phyloP scores from a whole-genome alignment of 2,113 vertebrate genomes.

The Pseudolaguvia tuberculata region DNA sequence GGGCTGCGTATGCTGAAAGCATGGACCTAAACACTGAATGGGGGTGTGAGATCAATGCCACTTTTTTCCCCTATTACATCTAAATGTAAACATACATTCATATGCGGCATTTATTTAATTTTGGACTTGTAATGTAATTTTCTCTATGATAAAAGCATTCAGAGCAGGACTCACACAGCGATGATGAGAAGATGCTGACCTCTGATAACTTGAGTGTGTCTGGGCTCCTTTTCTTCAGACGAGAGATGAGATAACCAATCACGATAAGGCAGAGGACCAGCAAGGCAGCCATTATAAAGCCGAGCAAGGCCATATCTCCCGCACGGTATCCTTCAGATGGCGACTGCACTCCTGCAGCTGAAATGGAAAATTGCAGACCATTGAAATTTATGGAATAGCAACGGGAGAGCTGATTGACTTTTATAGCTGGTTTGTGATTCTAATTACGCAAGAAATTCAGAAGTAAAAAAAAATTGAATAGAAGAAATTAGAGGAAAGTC shows the following conservation, averaged over 20 bases:
- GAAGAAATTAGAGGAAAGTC: too few species aligned
- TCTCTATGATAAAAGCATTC: slow-evolving; percentile 38
- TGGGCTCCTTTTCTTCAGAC: slow-evolving; percentile 59
- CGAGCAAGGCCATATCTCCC: slow-evolving; percentile 77
- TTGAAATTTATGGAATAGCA: not conserved
- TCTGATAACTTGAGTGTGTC: slow-evolving; percentile 60
- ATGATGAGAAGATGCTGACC: slow-evolving; percentile 58
- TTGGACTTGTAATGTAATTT: not conserved
- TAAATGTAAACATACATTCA: not conserved
- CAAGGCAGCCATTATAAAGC: slow-evolving; percentile 71
- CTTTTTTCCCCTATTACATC: not conserved
- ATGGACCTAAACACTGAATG: slow-evolving; percentile 65
- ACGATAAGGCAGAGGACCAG: slow-evolving; percentile 70
- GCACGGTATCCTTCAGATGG: slow-evolving; percentile 61
- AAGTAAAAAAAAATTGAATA: too few species aligned
- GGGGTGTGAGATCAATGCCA: slow-evolving; percentile 38
- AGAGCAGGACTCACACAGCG: slow-evolving; percentile 50
- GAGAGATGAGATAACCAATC: slow-evolving; percentile 71
- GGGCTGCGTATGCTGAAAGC: slow-evolving; percentile 51
- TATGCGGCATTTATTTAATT: slow-evolving; percentile 4
- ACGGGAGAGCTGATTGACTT: not conserved
- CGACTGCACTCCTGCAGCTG: slow-evolving; percentile 57
- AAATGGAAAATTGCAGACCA: slow-evolving; percentile 23
- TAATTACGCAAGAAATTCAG: too few species aligned
- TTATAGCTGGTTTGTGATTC: too few species aligned